Evolutionary conservation across 2,888 invertebrate species (phyloP).

Genomic region (Ectemnius cavifrons): DNA sequence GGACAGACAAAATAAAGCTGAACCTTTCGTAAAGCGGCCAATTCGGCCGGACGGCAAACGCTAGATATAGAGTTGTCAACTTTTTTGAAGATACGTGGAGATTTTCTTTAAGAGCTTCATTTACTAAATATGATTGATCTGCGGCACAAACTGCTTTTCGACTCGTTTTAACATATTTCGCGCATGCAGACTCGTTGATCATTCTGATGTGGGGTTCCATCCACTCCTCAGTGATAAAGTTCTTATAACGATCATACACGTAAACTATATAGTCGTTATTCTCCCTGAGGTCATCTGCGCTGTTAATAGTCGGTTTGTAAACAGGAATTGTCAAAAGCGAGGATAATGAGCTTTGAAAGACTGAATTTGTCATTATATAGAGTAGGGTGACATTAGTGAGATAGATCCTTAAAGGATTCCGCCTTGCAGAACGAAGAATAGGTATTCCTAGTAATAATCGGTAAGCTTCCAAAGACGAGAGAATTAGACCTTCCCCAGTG

Average conservation of each 20-base stretch:
- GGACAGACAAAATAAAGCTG: slow-evolving; percentile 14
- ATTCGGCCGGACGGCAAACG: slow-evolving; percentile 24
- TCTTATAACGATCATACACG: background rate
- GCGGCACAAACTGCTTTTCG: background rate
- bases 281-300: background rate
- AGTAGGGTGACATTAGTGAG: slow-evolving; percentile 28
- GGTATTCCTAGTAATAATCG: slow-evolving; percentile 16
- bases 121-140: background rate
- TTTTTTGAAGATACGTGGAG: slow-evolving; percentile 27
- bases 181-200: too few relatives aligned
- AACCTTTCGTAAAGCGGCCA: slow-evolving; percentile 35
- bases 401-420: slow-evolving; percentile 23
- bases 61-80: slow-evolving; percentile 20
- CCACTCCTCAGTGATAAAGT: slow-evolving; percentile 8
- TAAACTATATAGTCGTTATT: slow-evolving; percentile 13
- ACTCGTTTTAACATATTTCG: too few relatives aligned
- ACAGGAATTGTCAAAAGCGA: slow-evolving; percentile 17
- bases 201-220: too few relatives aligned
- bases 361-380: slow-evolving; percentile 24
- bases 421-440: slow-evolving; percentile 7
- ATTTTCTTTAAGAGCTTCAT: slow-evolving; percentile 15
- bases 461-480: slow-evolving; percentile 26
- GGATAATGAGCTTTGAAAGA: slow-evolving; percentile 28
- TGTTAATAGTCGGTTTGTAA: background rate
- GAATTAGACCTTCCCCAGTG: background rate